Conservation (phyloP, 1,140 invertebrate species). For the Meteorus sp. region DNA sequence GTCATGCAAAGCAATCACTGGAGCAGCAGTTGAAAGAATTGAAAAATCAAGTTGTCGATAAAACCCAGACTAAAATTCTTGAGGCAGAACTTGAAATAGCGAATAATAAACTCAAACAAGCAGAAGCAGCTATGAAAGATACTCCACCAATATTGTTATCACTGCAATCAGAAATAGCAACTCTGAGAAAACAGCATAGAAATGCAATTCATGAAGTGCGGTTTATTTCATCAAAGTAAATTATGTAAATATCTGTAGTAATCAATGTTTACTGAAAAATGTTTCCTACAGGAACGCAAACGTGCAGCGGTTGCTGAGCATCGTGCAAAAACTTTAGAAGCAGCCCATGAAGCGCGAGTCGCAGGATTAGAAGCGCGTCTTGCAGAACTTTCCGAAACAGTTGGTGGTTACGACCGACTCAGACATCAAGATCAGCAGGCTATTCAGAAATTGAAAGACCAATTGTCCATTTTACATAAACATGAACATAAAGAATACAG, state of each 20-base stretch:
- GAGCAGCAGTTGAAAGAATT: constrained; percentile 62
- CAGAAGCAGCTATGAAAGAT: constrained; percentile 63
- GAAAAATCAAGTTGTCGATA: constrained; percentile 58
- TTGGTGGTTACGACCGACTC: constrained; percentile 77
- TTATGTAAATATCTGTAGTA: background rate
- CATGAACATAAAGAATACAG: constrained; percentile 47
- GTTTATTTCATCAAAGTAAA: constrained; percentile 16
- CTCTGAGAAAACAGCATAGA: constrained; percentile 71
- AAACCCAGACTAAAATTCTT: constrained; percentile 61
- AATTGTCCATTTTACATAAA: constrained; percentile 46
- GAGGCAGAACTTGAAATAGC: constrained; percentile 68
- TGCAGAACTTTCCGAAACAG: constrained; percentile 77
- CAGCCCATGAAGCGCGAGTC: constrained; percentile 74
- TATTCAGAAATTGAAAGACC: constrained; percentile 74
- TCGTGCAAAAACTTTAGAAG: constrained; percentile 66
- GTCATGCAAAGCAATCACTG: constrained; percentile 65
- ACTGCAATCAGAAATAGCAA: constrained; percentile 71
- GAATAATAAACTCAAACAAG: constrained; percentile 65
- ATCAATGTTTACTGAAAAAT: background rate
- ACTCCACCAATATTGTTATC: constrained; percentile 67
- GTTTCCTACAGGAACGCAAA: constrained; percentile 63
- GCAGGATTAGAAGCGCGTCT: constrained; percentile 75
- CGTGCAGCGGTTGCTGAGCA: constrained; percentile 70
- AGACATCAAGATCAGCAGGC: constrained; percentile 73
- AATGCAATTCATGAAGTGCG: constrained; percentile 66